Percentiles rank a stretch among this genome's conserved stretches.
These are phyloP conservation scores for Danio rerio DNA, from an alignment of 2,113 vertebrate species.

Conservation along the genomic window DNA sequence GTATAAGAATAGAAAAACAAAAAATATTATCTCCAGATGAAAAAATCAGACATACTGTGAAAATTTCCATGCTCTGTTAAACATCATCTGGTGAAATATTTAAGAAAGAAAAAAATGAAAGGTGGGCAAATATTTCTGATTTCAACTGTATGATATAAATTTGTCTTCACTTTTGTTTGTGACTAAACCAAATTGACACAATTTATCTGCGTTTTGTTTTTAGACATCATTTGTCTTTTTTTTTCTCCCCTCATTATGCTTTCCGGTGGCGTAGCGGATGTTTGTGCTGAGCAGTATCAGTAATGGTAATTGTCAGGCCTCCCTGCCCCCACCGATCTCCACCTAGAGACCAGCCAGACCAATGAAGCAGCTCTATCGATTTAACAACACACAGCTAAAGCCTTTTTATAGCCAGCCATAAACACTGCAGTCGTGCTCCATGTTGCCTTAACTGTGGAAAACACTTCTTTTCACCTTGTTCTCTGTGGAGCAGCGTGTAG, in stretches of 20 bases:
- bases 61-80: no score
- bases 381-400: slow-evolving; percentile 26
- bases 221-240: not conserved
- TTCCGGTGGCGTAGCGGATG: slow-evolving; percentile 18
- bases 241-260: slow-evolving; percentile 12
- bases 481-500: not conserved
- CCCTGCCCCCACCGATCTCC: slow-evolving; percentile 40
- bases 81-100: no score
- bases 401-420: slow-evolving; percentile 7
- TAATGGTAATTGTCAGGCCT: slow-evolving; percentile 38
- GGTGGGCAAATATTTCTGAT: no score
- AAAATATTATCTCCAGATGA: no score
- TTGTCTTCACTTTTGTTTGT: not conserved
- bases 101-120: no score
- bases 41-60: no score
- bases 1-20: no score
- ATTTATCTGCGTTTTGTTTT: slow-evolving; percentile 8
- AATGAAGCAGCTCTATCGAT: slow-evolving; percentile 52
- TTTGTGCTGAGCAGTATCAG: slow-evolving; percentile 34
- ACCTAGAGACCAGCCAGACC: slow-evolving; percentile 45
- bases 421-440: slow-evolving; percentile 1
- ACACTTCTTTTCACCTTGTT: not conserved
- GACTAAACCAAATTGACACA: not conserved
- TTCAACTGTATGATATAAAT: not conserved
- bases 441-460: slow-evolving; percentile 12